Conservation (phyloP, 2,113 vertebrate species). For the Morone saxatilis region DNA sequence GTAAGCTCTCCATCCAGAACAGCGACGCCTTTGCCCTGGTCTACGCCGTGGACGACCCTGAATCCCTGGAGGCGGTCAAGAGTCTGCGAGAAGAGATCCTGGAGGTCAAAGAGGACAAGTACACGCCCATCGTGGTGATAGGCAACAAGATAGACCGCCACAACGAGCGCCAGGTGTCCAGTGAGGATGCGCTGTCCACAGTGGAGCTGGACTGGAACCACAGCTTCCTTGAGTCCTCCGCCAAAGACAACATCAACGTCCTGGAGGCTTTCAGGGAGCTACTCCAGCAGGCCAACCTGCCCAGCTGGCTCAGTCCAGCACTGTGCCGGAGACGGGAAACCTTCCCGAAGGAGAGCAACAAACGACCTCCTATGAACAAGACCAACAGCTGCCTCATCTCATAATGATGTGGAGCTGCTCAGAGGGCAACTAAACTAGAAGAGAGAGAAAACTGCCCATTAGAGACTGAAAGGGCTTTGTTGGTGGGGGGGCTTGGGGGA, state of each 20-base stretch:
- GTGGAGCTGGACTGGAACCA: conserved; percentile 93
- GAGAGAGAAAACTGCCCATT: not conserved
- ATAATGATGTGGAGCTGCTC: conserved; percentile 67
- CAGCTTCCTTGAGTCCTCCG: conserved; percentile 90
- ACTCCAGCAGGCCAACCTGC: conserved; percentile 89
- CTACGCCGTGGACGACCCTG: conserved; percentile 89
- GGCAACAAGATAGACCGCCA: conserved; percentile 90
- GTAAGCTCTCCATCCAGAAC: conserved; percentile 92
- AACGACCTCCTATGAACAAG: conserved; percentile 90
- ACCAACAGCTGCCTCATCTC: conserved; percentile 91
- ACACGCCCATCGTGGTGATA: conserved; percentile 90
- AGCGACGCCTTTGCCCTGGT: conserved; percentile 93
- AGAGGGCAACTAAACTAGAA: no score
- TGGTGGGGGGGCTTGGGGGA: not conserved
- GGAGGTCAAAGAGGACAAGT: conserved; percentile 91
- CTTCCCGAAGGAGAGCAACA: conserved; percentile 83
- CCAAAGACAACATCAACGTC: conserved; percentile 92
- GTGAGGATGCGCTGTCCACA: conserved; percentile 84
- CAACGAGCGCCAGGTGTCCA: conserved; percentile 80
- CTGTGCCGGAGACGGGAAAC: conserved; percentile 88
- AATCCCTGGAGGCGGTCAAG: conserved; percentile 89
- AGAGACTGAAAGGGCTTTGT: not conserved
- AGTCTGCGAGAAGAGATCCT: conserved; percentile 91
- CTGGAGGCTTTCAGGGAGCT: conserved; percentile 91
- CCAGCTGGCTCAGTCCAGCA: conserved; percentile 85